Percentiles rank a stretch among this genome's conserved stretches.
Evolutionary conservation across 2,797 vertebrate species (phyloP).

Genomic region (Xenops minutus): DNA sequence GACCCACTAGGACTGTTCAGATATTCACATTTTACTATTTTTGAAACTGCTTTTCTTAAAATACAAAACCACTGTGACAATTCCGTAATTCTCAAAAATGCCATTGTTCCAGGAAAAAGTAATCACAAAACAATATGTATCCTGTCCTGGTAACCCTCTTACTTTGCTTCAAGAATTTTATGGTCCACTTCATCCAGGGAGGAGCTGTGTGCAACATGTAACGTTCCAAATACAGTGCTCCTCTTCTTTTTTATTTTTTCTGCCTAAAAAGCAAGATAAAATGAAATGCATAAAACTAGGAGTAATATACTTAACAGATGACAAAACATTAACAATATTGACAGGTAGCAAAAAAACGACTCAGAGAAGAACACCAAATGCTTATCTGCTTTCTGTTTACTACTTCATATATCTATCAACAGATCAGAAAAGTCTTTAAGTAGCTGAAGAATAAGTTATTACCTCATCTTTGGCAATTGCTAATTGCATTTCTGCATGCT

Average conservation of each 20-base stretch:
- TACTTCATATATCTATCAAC: background rate
- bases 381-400: background rate
- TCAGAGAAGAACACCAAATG: background rate
- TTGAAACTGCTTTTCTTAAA: background rate
- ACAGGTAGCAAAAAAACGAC: background rate
- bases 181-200: slow-evolving; percentile 98
- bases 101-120: background rate
- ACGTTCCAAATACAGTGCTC: slow-evolving; percentile 91
- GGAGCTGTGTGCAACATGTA: slow-evolving; percentile 96
- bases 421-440: background rate
- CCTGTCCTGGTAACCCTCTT: slow-evolving; percentile 57
- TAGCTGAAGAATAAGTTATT: background rate
- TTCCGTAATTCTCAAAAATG: background rate
- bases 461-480: slow-evolving; percentile 96
- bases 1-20: background rate
- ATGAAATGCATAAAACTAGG: background rate
- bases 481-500: slow-evolving; percentile 92
- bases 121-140: background rate
- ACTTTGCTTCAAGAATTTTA: slow-evolving; percentile 99
- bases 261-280: slow-evolving; percentile 79
- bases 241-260: slow-evolving; percentile 99
- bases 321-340: background rate
- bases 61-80: background rate
- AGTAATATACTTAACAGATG: background rate
- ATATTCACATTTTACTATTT: background rate